phyloP scores from a whole-genome alignment of 2,888 invertebrate genomes.

The Oxycera nigricornis region DNA sequence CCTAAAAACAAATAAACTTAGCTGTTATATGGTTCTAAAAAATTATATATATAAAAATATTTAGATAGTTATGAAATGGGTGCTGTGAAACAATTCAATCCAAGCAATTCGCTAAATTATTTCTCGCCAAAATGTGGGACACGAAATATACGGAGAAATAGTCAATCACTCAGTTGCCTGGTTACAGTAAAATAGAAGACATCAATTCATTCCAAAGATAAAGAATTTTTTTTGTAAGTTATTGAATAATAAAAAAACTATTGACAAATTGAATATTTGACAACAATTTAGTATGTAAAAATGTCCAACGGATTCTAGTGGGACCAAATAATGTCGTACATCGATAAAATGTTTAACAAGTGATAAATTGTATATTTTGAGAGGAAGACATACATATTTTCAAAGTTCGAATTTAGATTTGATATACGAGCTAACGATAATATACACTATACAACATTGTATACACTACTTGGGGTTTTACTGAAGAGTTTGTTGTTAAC shows the following conservation, averaged over 20 bases:
- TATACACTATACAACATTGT: background rate
- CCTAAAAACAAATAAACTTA: no score
- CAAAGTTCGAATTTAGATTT: background rate
- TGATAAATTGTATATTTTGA: background rate
- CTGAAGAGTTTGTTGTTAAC: background rate
- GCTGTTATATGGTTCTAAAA: background rate
- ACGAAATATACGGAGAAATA: background rate
- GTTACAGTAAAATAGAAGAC: background rate
- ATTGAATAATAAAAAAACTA: background rate
- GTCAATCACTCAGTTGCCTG: background rate
- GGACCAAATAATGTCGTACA: background rate
- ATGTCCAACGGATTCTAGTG: background rate
- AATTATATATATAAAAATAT: background rate
- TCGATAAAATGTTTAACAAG: background rate
- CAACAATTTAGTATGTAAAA: background rate
- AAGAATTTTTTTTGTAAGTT: background rate
- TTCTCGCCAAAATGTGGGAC: background rate
- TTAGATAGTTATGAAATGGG: background rate
- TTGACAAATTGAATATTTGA: background rate
- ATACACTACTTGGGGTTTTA: background rate
- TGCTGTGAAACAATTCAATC: background rate
- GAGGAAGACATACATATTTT: background rate
- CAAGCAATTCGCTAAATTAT: background rate
- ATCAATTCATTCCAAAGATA: slow-evolving; percentile 19
- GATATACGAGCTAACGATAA: background rate